Conservation (phyloP, 2,113 vertebrate species). For the Potamarius usumacintae region DNA sequence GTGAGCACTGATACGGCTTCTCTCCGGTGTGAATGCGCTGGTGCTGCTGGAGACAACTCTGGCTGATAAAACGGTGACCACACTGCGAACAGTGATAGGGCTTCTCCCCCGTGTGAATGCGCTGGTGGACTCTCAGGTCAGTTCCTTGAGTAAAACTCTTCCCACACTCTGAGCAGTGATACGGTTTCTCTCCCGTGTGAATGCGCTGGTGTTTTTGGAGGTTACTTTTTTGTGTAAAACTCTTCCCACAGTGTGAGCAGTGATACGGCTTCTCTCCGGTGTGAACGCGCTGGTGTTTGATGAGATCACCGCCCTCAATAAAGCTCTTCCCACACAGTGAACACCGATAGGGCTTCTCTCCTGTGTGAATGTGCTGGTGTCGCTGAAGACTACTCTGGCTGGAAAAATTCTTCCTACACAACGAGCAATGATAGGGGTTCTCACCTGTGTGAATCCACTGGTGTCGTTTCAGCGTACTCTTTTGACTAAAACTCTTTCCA, state of each 20-base stretch:
- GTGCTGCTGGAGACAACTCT: slow-evolving; percentile 1
- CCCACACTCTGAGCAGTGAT: background rate
- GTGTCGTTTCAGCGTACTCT: background rate
- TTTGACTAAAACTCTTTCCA: background rate
- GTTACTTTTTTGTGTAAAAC: background rate
- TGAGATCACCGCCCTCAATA: background rate
- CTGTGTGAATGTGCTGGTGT: background rate
- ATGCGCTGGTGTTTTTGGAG: background rate
- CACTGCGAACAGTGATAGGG: background rate
- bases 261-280: background rate
- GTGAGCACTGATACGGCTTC: background rate
- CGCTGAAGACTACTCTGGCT: background rate
- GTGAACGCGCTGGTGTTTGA: background rate
- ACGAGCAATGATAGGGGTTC: background rate
- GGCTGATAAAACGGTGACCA: background rate
- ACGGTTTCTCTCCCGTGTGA: background rate
- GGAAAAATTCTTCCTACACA: background rate
- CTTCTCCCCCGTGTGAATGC: background rate
- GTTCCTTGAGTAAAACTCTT: background rate
- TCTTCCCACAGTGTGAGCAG: background rate
- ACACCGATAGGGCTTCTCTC: background rate
- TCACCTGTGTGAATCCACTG: background rate
- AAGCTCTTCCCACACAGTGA: background rate
- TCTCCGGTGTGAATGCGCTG: background rate
- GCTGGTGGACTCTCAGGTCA: background rate